A percentile compares a stretch with the other conserved stretches of the same genome.
These are phyloP conservation scores for Helobdella robusta DNA, from an alignment of 2,888 invertebrate species.

Conservation along the genomic window DNA sequence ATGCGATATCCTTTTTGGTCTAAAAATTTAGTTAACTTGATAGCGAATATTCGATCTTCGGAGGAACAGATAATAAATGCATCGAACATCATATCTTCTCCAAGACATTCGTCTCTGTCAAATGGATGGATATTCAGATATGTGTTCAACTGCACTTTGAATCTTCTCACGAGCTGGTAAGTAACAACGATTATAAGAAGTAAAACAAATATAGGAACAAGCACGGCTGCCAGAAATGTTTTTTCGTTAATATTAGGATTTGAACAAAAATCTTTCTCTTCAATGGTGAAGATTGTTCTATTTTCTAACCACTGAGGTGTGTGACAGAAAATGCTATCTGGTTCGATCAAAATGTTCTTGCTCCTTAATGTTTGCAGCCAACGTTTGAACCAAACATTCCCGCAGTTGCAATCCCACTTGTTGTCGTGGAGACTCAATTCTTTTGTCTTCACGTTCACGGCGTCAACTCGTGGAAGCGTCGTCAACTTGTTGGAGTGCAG, in stretches of 20 bases:
- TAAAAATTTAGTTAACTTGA: conserved; percentile 27
- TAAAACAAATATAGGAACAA: background rate
- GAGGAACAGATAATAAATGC: conserved; percentile 37
- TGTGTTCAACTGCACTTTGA: conserved; percentile 24
- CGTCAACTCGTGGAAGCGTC: background rate
- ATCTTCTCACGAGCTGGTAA: background rate
- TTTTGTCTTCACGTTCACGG: background rate
- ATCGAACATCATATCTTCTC: conserved; percentile 34
- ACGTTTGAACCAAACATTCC: conserved; percentile 16
- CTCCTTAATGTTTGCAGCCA: conserved; percentile 21
- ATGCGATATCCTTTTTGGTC: conserved; percentile 33
- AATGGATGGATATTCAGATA: conserved; percentile 28
- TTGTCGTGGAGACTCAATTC: conserved; percentile 19
- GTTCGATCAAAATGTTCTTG: background rate
- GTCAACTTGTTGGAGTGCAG: conserved; percentile 20
- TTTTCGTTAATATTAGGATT: no score
- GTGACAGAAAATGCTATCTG: conserved; percentile 17
- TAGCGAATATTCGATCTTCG: conserved; percentile 28
- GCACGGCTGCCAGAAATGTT: background rate
- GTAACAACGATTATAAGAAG: background rate
- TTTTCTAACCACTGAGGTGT: conserved; percentile 12
- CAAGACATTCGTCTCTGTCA: conserved; percentile 29
- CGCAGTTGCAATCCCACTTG: conserved; percentile 23
- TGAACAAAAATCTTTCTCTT: conserved; percentile 22
- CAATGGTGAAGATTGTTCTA: conserved; percentile 8